Evolutionary conservation across 2,888 invertebrate genomes (phyloP), one percentile per base, ranked within the genome.

Genomic region (Linyphia triangularis): DNA sequence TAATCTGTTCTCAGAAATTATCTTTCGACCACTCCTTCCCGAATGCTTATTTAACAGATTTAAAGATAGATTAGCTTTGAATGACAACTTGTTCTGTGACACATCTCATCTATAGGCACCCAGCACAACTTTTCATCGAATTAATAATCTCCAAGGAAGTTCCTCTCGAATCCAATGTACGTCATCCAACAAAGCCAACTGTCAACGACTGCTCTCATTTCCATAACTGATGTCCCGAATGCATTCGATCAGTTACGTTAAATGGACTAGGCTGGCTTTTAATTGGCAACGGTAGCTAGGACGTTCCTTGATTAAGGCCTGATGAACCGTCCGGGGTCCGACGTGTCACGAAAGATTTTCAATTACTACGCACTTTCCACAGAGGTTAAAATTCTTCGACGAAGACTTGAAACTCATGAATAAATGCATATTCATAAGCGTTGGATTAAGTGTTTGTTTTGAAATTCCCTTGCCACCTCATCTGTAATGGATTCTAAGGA

Each of bases 381-480:
- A 67, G 33, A 73, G 57, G 84, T 43, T 75, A 84, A 75, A 84
- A 75, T 84, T 75, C 75, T 75, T 84, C 61, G 84, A 79, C 26
- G 75, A 73, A 73, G 70, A 82, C 70, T 83, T 83, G 37, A 28
- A 75, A 22, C 84, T 84, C 84, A 84, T 84, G 84, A 84, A 84
- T 84, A 84, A 84, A 84, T 84, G 84, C 67, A 84, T 84, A 84
- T 84, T 84, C 84, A 84, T 84, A 75, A 84, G 84, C 43, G 43
- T 30, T 24, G 84, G 57, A 67, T 84, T 75, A 75, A 75, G 67
- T 63, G 65, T 57, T 84, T 84, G 84, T 75, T 84, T 43, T 67
- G 57, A 43, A 16, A 16, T 24, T 37, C 57, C 24, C 57, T 22
- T 24, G 78, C 43, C 51, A 67, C 65, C 65, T 19, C 67, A 59